phyloP scores from a whole-genome alignment of 2,113 vertebrate genomes.

The Etheostoma spectabile region DNA sequence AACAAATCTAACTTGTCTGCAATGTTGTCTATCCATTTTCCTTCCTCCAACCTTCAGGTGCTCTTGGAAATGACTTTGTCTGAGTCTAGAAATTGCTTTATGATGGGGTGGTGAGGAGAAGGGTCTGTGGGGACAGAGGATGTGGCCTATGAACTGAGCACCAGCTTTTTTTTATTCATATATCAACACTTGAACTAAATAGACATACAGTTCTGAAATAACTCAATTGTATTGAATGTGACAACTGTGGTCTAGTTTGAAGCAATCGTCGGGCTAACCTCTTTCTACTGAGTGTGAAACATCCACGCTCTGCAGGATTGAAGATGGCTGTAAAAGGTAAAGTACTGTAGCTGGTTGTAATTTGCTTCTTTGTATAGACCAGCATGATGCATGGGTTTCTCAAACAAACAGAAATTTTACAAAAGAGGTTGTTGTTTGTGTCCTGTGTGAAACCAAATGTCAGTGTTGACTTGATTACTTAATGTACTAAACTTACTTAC shows the following conservation, averaged over 20 bases:
- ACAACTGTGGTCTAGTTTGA: neutral
- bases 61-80: conserved; percentile 24
- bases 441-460: no score
- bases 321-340: neutral
- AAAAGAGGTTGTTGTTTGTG: no score
- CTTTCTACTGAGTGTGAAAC: neutral
- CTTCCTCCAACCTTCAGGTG: conserved; percentile 1
- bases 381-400: neutral
- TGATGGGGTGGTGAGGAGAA: conserved; percentile 32
- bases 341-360: neutral
- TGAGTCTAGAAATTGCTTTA: conserved; percentile 34
- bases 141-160: conserved; percentile 4
- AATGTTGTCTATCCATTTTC: neutral
- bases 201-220: neutral
- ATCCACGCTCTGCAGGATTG: neutral
- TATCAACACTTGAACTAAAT: conserved; percentile 9
- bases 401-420: no score
- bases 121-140: conserved; percentile 20
- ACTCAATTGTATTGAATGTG: neutral
- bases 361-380: neutral
- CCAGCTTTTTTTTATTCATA: conserved; percentile 1
- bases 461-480: no score
- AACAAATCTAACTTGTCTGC: neutral
- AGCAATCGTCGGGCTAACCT: neutral
- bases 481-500: no score